Base-by-base conservation (phyloP, 1,140 invertebrate genomes). In the Drosophila arawakana region DNA sequence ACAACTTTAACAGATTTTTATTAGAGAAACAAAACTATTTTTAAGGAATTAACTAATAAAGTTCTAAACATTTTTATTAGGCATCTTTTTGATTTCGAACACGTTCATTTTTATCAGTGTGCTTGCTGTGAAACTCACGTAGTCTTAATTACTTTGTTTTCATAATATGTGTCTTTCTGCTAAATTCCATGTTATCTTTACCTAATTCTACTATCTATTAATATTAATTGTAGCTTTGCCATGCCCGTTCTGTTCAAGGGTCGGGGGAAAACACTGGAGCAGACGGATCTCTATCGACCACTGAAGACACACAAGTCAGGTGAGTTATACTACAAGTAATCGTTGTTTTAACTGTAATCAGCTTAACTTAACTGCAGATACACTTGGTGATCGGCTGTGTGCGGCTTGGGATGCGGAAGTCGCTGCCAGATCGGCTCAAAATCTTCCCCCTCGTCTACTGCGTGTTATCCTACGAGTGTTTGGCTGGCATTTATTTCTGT, bases 231-330 rank as follows among this genome's bases (percentile, higher is more conserved):
- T 52, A 94, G 93, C 70, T 94, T 93, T 66, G 93, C 93, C 10
- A 78, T 93, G 50, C 93, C 93, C 52, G 93, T 93, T 15, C 93
- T 94, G 62, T 91, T 92, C 49, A 92, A 92, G 72, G 94, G 94
- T 13, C 91, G 92, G 13, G 93, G 93, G 69, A 92, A 93, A 58
- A 94, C 94, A 44, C 73, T 95, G 46, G 93, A 94, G 69, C 91
- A 93, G 54, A 79, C 89, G n/a, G 95, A 95, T 91, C 90, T 95
- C 0, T 94, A 93, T 76, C 82, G 93, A 66, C 93, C 94, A n/a
- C 88, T 95, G 1, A 91, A 92, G 18, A 93, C 94, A 57, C 94
- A 95, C 78, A 92, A 92, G 52, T 94, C 94, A 2, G 91, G 86
- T 90, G 37, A 80, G 73, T 49, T 7, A 30, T 1, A 7, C 7